Evolutionary conservation across 2,797 vertebrate genomes (phyloP), one percentile per base, ranked within the genome.

Genomic region (Crax fasciolata): DNA sequence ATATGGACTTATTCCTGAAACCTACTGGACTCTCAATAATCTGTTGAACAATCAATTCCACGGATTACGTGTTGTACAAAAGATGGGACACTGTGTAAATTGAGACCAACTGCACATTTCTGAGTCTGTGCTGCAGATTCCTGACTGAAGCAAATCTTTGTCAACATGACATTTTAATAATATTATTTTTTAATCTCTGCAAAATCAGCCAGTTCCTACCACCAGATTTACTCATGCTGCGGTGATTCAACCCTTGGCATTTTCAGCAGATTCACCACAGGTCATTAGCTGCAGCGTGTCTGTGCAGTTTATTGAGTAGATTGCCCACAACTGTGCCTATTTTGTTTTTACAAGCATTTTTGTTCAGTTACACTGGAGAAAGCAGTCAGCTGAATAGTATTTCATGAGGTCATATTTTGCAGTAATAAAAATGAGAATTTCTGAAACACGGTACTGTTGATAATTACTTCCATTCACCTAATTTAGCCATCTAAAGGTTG

Each of bases 341-440:
- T 92, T 65, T 72, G 62, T 51, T 94, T 94, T 95, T 92, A 87
- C 70, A 87, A 78, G 84, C 77, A 93, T 92, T 95, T 90, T 94
- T 96, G 52, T 92, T 78, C 77, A 43, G 46, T 94, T 87, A 94
- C 71, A 65, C 38, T 65, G 66, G 65, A 65, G 27, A 90, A 72
- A 78, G 46, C 21, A 87, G 57, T 77, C 94, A 93, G 66, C 44
- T 81, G 73, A 41, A 61, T 89, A 86, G 15, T 77, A 86, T 83
- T 95, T 92, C 30, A 67, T 84, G 48, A 93, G 44, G 52, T 80
- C 86, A 84, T 57, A 75, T 78, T 86, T 55, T 84, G 48, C 57
- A 51, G 43, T 55, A 55, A 7, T 38, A 6, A 15, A 35, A 74
- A 86, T 3, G 1, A 80, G 35, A 81, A 77, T 57, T 88, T 93